Conservation (phyloP, 2,888 invertebrate genomes). For the Scaptomyza tumidula region DNA sequence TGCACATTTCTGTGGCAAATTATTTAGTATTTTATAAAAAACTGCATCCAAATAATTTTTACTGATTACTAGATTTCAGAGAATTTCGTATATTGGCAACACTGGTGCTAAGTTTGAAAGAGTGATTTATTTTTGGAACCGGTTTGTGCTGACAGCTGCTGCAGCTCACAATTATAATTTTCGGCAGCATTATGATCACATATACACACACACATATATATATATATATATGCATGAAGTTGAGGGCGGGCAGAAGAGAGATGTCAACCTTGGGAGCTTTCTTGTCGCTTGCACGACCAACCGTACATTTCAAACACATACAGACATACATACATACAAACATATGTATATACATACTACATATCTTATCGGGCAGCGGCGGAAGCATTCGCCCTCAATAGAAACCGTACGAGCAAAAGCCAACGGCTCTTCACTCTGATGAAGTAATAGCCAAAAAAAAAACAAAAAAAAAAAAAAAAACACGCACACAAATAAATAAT, state of each 20-base stretch:
- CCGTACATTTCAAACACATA: background rate
- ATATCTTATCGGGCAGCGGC: conserved; percentile 61
- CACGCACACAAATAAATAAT: conserved; percentile 10
- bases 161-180: conserved; percentile 53
- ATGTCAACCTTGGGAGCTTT: conserved; percentile 66
- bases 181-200: conserved; percentile 24
- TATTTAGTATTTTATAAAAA: background rate
- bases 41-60: too few species aligned
- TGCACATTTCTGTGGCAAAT: background rate
- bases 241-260: conserved; percentile 39
- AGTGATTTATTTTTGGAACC: conserved; percentile 68
- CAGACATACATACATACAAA: conserved; percentile 1
- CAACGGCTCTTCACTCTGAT: conserved; percentile 49
- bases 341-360: background rate
- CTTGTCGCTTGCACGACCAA: conserved; percentile 35
- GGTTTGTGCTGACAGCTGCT: conserved; percentile 67
- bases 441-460: conserved; percentile 68
- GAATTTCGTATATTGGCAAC: background rate
- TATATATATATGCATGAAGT: conserved; percentile 1
- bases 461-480: conserved; percentile 19
- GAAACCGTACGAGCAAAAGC: conserved; percentile 20
- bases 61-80: background rate
- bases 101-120: conserved; percentile 19
- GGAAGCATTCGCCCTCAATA: conserved; percentile 48
- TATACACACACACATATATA: background rate